A percentile compares a stretch with the other conserved stretches of the same genome.
Evolutionary conservation across 2,888 invertebrate species (phyloP).

Genomic region (Ophioninae sp.): DNA sequence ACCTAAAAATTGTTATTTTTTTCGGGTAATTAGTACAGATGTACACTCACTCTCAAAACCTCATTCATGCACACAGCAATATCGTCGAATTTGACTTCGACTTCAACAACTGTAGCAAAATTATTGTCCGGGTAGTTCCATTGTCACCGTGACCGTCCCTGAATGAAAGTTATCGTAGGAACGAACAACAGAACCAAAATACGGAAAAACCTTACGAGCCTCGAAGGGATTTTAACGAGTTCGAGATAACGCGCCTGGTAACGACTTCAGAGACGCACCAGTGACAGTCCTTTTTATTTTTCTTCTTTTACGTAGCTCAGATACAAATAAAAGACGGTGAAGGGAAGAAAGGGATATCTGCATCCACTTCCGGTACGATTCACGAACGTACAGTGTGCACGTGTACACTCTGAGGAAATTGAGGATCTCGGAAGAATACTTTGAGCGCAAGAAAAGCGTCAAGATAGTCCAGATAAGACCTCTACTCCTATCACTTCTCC

Average conservation of each 20-base stretch:
- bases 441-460: slow-evolving; percentile 32
- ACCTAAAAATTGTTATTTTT: not conserved
- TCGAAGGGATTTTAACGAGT: slow-evolving; percentile 70
- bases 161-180: slow-evolving; percentile 1
- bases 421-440: slow-evolving; percentile 43
- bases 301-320: slow-evolving; percentile 20
- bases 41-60: too few relatives aligned
- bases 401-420: slow-evolving; percentile 46
- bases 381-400: slow-evolving; percentile 10
- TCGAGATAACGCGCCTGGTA: slow-evolving; percentile 66
- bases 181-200: slow-evolving; percentile 26
- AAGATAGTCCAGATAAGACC: slow-evolving; percentile 50
- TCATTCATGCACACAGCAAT: too few relatives aligned
- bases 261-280: slow-evolving; percentile 42
- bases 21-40: too few relatives aligned
- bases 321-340: slow-evolving; percentile 13
- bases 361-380: slow-evolving; percentile 54
- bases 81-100: not conserved
- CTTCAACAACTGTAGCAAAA: slow-evolving; percentile 4
- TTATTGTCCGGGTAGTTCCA: not conserved
- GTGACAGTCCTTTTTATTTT: slow-evolving; percentile 24
- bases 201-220: slow-evolving; percentile 64
- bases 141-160: slow-evolving; percentile 4
- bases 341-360: slow-evolving; percentile 39
- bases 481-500: slow-evolving; percentile 19